phyloP scores from a whole-genome alignment of 2,113 vertebrate genomes.

The Blennius ocellaris region DNA sequence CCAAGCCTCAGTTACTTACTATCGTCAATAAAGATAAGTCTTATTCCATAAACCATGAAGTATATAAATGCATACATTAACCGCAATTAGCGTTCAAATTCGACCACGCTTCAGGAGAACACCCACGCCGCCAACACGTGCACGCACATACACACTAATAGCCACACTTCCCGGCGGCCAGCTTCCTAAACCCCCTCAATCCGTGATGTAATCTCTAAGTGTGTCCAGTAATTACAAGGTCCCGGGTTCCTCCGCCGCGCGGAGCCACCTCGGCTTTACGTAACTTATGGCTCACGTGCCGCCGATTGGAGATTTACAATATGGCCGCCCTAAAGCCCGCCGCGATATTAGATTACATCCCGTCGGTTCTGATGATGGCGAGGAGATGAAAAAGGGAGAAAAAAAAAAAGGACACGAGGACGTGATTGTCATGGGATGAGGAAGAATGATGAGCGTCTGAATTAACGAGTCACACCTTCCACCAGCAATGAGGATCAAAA shows the following conservation, averaged over 20 bases:
- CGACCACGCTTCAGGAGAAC: slow-evolving; percentile 11
- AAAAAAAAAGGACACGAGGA: no score
- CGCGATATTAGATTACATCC: slow-evolving; percentile 17
- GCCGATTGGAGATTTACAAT: slow-evolving; percentile 64
- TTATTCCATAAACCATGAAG: neutral
- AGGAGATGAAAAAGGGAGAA: neutral
- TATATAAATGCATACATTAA: slow-evolving; percentile 1
- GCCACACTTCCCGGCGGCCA: slow-evolving; percentile 48
- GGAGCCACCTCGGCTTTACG: slow-evolving; percentile 67
- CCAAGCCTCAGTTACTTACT: neutral
- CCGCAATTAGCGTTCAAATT: neutral
- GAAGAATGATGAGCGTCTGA: no score
- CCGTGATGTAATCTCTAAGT: slow-evolving; percentile 79
- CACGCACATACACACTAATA: slow-evolving; percentile 8
- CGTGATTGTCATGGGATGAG: no score
- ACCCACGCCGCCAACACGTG: neutral
- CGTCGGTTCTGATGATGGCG: neutral
- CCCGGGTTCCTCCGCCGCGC: slow-evolving; percentile 60
- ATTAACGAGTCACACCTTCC: no score
- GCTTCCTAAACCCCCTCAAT: slow-evolving; percentile 69
- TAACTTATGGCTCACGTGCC: slow-evolving; percentile 61
- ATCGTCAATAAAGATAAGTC: neutral
- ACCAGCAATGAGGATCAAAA: no score
- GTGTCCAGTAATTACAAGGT: slow-evolving; percentile 78
- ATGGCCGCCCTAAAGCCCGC: slow-evolving; percentile 52